Percentiles rank a stretch among this genome's conserved stretches.
Conservation (phyloP, 1,140 invertebrate species). For the Euwallacea similis region DNA sequence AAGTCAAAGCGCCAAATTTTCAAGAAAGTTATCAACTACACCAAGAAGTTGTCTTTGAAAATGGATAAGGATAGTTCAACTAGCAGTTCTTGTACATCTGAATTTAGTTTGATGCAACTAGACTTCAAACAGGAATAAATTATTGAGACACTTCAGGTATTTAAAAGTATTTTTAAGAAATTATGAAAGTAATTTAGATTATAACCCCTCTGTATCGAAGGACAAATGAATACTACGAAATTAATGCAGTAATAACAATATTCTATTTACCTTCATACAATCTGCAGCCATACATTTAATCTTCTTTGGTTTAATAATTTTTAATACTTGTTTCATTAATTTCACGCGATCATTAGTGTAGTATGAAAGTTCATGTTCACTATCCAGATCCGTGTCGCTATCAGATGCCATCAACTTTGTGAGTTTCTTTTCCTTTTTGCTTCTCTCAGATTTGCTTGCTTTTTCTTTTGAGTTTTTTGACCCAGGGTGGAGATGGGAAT, state of each 20-base stretch:
- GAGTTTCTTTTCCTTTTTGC: slow-evolving; percentile 44
- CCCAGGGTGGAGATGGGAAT: too few species aligned
- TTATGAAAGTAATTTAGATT: too few species aligned
- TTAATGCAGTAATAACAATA: too few species aligned
- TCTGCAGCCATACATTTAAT: slow-evolving; percentile 63
- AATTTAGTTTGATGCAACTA: background rate
- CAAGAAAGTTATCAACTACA: too few species aligned
- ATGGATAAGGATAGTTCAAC: too few species aligned
- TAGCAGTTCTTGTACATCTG: background rate
- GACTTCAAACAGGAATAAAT: too few species aligned
- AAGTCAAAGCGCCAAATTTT: too few species aligned
- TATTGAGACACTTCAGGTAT: too few species aligned
- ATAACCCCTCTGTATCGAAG: too few species aligned
- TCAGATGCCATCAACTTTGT: slow-evolving; percentile 41
- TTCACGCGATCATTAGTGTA: slow-evolving; percentile 65
- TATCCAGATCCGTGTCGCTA: slow-evolving; percentile 45
- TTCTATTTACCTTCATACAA: slow-evolving; percentile 55
- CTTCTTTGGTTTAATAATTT: slow-evolving; percentile 63
- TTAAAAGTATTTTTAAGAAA: too few species aligned
- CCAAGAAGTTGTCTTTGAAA: too few species aligned
- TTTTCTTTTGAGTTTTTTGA: background rate
- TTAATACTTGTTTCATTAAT: slow-evolving; percentile 66
- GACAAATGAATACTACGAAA: too few species aligned
- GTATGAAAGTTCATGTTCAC: slow-evolving; percentile 57
- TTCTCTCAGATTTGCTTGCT: slow-evolving; percentile 6